Base-by-base conservation (phyloP, 23 tunicate genomes). In the Phallusia fumigata region DNA sequence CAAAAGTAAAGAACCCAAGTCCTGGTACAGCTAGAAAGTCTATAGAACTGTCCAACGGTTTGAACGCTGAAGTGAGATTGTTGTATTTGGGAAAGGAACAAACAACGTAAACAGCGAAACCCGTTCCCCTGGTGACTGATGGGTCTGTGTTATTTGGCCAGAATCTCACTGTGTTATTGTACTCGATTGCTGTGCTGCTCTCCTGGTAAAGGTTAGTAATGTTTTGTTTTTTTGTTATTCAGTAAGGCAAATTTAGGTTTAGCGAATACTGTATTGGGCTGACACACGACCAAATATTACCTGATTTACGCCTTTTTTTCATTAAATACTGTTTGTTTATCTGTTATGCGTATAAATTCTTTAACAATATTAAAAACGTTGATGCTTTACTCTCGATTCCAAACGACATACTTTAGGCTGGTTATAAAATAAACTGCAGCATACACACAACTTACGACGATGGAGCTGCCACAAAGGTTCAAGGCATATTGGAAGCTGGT, bases 11-110 rank as follows among this genome's bases (percentile, higher is more conserved):
- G 31, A 84, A 74, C 6, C 90, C 85, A 32, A 87, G 74, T 21
- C 85, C 90, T 11, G 90, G 90, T 12, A 87, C 85, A 0, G 75
- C 33, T 1, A 87, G 73, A 33, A 52, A 35, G 31, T 53, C 50
- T 15, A 47, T 32, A 31, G 65, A 76, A 33, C 30, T 52, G 36
- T 87, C 85, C 51, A 30, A 18, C 19, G 90, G 90, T 18, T 76
- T 72, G 35, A 81, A 81, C 36, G 65, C 31, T 1, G 78, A 84
- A 34, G 76, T 73, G 15, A 86, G 74, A 40, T 87, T 87, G 49
- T 72, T 77, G 74, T 77, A 87, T 52, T 73, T 87, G 33, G 45
- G 83, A 65, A 81, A 87, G 24, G 90, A 81, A 74, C 90, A 87
- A 21, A 81, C 84, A 19, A 87, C 18, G 24, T 74, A 24, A 30